A percentile compares a stretch with the other conserved stretches of the same genome.
These are phyloP conservation scores for Tadarida brasiliensis DNA, from an alignment of 2,797 vertebrate species.

Conservation along the genomic window DNA sequence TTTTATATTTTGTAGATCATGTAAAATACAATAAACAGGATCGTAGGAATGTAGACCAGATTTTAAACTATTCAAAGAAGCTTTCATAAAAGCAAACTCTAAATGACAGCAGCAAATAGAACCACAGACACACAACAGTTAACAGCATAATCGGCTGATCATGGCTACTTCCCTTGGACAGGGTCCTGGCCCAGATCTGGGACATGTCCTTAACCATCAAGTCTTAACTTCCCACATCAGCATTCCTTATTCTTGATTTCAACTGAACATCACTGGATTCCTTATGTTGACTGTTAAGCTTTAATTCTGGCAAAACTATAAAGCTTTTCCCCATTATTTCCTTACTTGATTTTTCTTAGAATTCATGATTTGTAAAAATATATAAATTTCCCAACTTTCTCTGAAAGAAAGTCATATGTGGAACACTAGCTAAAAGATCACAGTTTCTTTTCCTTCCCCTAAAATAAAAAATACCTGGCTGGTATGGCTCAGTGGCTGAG, in stretches of 20 bases:
- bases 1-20: background rate
- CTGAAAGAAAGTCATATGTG: background rate
- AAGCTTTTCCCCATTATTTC: background rate
- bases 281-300: background rate
- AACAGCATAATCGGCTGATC: background rate
- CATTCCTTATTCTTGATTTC: background rate
- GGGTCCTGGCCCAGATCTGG: background rate
- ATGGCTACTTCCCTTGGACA: background rate
- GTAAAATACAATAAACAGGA: slow-evolving; percentile 45
- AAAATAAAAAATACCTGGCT: background rate
- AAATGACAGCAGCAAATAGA: background rate
- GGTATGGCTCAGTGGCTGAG: no score
- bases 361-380: background rate
- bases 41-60: slow-evolving; percentile 5
- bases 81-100: slow-evolving; percentile 48
- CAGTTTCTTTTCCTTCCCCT: background rate
- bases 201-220: background rate
- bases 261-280: background rate
- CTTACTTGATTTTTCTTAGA: background rate
- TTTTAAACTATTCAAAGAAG: slow-evolving; percentile 20
- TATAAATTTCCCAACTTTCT: background rate
- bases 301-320: background rate
- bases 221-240: background rate
- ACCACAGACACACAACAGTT: background rate
- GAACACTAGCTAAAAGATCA: background rate